A percentile compares a stretch with the other conserved stretches of the same genome.
Conservation (phyloP, 2,797 vertebrate genomes). For the Fistularia tabacaria region DNA sequence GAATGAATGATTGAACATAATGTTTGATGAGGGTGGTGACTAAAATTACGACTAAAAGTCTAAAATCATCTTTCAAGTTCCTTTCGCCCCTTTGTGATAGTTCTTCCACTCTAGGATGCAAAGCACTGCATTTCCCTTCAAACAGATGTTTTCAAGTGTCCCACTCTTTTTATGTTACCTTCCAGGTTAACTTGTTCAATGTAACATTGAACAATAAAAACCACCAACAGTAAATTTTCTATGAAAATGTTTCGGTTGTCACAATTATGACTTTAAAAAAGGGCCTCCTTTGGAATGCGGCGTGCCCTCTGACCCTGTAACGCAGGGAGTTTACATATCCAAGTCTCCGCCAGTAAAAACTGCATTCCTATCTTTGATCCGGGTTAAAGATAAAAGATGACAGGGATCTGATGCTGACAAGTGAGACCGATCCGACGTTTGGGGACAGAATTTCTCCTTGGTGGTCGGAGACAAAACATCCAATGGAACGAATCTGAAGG, state of each 20-base stretch:
- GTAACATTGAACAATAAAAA: constrained; percentile 25
- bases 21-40: too few relatives aligned
- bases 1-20: too few relatives aligned
- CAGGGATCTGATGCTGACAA: constrained; percentile 46
- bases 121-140: too few relatives aligned
- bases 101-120: too few relatives aligned
- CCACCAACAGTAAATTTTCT: constrained; percentile 23
- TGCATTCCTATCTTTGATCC: constrained; percentile 63
- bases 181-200: constrained; percentile 9
- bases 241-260: constrained; percentile 40
- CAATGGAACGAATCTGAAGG: background rate
- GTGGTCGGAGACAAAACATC: background rate
- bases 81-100: too few relatives aligned
- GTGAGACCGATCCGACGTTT: constrained; percentile 32
- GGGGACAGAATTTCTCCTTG: constrained; percentile 5
- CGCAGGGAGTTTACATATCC: constrained; percentile 62
- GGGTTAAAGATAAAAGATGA: constrained; percentile 64
- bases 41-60: too few relatives aligned
- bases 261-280: constrained; percentile 39
- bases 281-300: constrained; percentile 52
- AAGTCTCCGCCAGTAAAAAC: constrained; percentile 59
- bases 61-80: too few relatives aligned
- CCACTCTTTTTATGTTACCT: too few relatives aligned
- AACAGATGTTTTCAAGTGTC: too few relatives aligned
- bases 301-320: constrained; percentile 50